These are phyloP conservation scores for Chaetogeoica ovagalla DNA, from an alignment of 2,888 invertebrate species.

Conservation along the genomic window DNA sequence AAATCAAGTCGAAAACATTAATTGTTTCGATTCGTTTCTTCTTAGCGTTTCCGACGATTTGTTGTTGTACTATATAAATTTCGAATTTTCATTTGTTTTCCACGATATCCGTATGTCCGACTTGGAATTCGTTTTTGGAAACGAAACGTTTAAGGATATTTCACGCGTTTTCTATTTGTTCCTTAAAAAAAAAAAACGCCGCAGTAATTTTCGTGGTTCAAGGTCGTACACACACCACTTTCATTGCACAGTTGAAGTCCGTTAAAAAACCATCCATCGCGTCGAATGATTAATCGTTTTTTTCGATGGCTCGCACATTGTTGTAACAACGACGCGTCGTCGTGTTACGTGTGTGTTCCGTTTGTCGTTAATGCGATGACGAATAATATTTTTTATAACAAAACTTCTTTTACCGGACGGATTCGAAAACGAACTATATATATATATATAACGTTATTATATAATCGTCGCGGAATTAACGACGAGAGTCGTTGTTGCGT, in stretches of 20 bases:
- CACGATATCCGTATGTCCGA: too few relatives aligned
- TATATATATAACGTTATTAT: too few relatives aligned
- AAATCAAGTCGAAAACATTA: too few relatives aligned
- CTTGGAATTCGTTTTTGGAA: background rate
- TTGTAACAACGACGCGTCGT: background rate
- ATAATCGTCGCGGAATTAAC: background rate
- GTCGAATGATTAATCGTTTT: conserved; percentile 39
- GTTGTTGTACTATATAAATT: background rate
- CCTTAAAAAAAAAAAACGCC: background rate
- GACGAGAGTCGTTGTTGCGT: too few relatives aligned
- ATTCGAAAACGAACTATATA: too few relatives aligned
- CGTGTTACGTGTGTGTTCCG: background rate
- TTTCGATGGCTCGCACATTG: background rate
- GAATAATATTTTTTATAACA: too few relatives aligned
- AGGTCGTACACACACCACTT: conserved; percentile 27
- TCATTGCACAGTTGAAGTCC: background rate
- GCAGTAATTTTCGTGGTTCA: conserved; percentile 22
- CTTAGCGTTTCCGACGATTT: too few relatives aligned
- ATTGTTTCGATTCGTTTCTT: too few relatives aligned
- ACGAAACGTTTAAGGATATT: background rate
- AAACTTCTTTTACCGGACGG: too few relatives aligned
- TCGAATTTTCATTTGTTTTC: background rate
- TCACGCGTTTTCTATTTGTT: background rate
- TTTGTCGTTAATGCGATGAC: background rate
- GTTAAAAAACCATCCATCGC: background rate